phyloP scores from a whole-genome alignment of 2,888 invertebrate species.

The Steinernema scapterisci region DNA sequence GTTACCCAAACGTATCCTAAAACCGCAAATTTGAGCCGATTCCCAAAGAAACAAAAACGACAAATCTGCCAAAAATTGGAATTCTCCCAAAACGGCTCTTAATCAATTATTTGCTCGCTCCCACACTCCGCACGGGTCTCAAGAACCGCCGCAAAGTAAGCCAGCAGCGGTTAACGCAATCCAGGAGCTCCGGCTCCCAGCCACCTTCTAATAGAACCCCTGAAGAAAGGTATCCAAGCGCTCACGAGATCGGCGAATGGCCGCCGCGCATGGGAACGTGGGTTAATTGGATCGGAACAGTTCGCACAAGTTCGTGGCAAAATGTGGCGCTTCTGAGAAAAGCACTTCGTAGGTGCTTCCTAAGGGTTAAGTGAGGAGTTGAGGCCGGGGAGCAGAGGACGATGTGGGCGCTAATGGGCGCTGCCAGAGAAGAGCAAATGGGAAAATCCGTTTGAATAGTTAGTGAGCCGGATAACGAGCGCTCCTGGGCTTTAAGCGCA shows the following conservation, averaged over 20 bases:
- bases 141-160: neutral
- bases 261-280: constrained; percentile 4
- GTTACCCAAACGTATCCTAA: too few species aligned
- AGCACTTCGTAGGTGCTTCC: neutral
- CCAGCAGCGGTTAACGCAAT: neutral
- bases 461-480: constrained; percentile 18
- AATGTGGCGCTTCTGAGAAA: neutral
- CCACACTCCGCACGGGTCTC: neutral
- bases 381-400: neutral
- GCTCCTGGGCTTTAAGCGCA: neutral
- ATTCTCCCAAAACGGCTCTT: neutral
- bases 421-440: constrained; percentile 1
- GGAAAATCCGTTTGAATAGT: constrained; percentile 29
- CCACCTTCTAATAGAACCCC: neutral
- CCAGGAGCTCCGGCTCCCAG: neutral
- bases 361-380: neutral
- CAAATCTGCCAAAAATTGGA: neutral
- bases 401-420: constrained; percentile 17
- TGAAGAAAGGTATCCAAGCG: neutral
- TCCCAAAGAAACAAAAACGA: neutral
- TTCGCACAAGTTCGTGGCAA: constrained; percentile 18
- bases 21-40: neutral
- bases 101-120: neutral
- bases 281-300: neutral
- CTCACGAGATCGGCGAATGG: neutral